These are phyloP conservation scores for Plebejus melissa DNA, from an alignment of 2,888 invertebrate species.

Conservation along the genomic window DNA sequence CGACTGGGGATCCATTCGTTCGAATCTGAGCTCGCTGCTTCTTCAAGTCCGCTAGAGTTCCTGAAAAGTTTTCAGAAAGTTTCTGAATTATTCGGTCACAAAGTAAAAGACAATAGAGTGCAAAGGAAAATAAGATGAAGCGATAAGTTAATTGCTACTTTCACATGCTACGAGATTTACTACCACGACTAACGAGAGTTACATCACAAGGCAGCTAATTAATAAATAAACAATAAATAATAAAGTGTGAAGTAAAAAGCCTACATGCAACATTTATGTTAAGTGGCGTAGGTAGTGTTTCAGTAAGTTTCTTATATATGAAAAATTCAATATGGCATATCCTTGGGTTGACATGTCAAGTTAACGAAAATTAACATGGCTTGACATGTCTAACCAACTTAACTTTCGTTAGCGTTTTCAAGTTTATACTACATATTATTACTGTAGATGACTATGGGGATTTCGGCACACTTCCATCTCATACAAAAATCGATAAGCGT, in stretches of 20 bases:
- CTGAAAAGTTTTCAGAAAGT: slow-evolving; percentile 47
- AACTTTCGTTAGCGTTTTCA: too few species aligned
- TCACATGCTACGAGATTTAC: slow-evolving; percentile 9
- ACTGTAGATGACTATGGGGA: not conserved
- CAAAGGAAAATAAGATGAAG: not conserved
- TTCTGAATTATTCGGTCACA: not conserved
- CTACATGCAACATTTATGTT: slow-evolving; percentile 9
- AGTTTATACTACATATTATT: too few species aligned
- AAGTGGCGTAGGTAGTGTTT: not conserved
- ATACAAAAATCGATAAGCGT: not conserved
- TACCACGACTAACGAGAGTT: not conserved
- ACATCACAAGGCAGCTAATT: not conserved
- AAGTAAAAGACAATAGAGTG: not conserved
- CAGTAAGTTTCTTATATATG: not conserved
- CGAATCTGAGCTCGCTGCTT: slow-evolving; percentile 93
- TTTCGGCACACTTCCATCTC: not conserved
- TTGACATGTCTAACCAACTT: too few species aligned
- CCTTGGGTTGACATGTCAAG: too few species aligned
- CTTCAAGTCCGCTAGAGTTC: slow-evolving; percentile 83
- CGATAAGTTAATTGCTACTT: slow-evolving; percentile 3
- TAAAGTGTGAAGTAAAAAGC: not conserved
- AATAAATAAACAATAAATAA: too few species aligned
- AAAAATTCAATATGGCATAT: too few species aligned
- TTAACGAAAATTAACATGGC: too few species aligned
- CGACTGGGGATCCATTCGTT: slow-evolving; percentile 79